These are phyloP conservation scores for Zapus hudsonius DNA, from an alignment of 2,113 vertebrate genomes.

Conservation along the genomic window DNA sequence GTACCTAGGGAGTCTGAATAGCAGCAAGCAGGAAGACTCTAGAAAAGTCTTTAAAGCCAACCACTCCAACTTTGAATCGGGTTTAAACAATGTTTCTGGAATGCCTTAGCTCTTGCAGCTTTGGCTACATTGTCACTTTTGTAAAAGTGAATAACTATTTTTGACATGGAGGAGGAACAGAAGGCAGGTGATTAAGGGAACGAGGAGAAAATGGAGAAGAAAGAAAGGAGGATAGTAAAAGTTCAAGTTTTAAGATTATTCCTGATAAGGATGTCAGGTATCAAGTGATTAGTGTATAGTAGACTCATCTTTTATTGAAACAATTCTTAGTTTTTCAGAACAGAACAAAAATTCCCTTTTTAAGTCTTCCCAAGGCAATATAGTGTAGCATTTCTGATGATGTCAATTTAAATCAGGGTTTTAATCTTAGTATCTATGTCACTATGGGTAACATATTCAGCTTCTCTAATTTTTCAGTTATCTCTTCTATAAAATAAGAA, in stretches of 20 bases:
- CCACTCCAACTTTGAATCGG: not conserved
- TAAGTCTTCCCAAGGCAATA: not conserved
- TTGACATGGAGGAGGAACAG: not conserved
- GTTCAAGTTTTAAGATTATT: not conserved
- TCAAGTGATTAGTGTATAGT: not conserved
- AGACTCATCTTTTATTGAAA: not conserved
- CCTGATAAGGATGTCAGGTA: not conserved
- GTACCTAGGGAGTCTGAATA: not conserved
- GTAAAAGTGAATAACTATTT: not conserved
- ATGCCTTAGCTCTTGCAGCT: not conserved
- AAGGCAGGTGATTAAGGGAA: not conserved
- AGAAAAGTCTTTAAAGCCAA: not conserved
- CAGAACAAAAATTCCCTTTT: not conserved
- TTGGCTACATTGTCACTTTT: not conserved
- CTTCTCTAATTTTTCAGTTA: not conserved
- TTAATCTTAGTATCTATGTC: not conserved
- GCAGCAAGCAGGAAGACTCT: not conserved
- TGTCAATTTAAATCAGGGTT: not conserved
- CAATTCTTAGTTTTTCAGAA: not conserved
- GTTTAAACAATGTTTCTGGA: not conserved
- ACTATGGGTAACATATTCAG: not conserved
- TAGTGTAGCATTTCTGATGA: not conserved
- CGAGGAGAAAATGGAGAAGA: not conserved
- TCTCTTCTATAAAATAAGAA: not conserved
- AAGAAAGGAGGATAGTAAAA: not conserved